Percentiles rank a stretch among this genome's conserved stretches.
Evolutionary conservation across 2,888 invertebrate species (phyloP).

Genomic region (Strigamia crassipes): DNA sequence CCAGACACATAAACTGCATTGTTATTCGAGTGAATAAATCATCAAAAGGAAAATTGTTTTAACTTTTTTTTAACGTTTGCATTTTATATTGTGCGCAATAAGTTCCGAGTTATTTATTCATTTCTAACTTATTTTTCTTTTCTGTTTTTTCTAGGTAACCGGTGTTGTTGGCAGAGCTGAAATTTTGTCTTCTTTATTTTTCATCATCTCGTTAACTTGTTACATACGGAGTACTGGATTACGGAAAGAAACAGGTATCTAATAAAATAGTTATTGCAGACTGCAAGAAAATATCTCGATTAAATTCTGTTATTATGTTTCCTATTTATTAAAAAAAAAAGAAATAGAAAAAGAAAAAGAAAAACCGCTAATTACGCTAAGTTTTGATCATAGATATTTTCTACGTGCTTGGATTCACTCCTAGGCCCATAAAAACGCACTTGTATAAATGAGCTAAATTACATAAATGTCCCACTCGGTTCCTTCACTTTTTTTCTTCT

Average conservation of each 20-base stretch:
- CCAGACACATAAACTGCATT: conserved; percentile 1
- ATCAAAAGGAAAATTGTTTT: conserved; percentile 1
- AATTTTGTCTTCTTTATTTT: conserved; percentile 92
- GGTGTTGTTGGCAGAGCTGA: conserved; percentile 97
- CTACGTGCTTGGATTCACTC: not conserved
- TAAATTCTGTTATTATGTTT: too few species aligned
- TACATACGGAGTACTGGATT: conserved; percentile 77
- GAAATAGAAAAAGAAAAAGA: too few species aligned
- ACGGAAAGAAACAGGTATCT: conserved; percentile 73
- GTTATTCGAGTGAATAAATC: conserved; percentile 22
- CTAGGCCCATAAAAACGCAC: not conserved
- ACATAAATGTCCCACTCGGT: not conserved
- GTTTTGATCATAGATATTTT: conserved; percentile 2
- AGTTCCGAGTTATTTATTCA: not conserved
- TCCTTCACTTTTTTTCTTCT: not conserved
- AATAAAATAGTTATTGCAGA: conserved; percentile 53
- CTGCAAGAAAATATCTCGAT: not conserved
- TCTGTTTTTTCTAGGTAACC: conserved; percentile 68
- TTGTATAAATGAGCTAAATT: conserved; percentile 19
- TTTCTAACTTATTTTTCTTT: not conserved
- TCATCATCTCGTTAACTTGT: conserved; percentile 82
- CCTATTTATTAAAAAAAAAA: too few species aligned
- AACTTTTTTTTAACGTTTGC: not conserved
- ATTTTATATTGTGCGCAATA: not conserved
- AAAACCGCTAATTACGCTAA: conserved; percentile 21